Conservation (phyloP, 2,113 vertebrate genomes). For the Anseranas semipalmata region DNA sequence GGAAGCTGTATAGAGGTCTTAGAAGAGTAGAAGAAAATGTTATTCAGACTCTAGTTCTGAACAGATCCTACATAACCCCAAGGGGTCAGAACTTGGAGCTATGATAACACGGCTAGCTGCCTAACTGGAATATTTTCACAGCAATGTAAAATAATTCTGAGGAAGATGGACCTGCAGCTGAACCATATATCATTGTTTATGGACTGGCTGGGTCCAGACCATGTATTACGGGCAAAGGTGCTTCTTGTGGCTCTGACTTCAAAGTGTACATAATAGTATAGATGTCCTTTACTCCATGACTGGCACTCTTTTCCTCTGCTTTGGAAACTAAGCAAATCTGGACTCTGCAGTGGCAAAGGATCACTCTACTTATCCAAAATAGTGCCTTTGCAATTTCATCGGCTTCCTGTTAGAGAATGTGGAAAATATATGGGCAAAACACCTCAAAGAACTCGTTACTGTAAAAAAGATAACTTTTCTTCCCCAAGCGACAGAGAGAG, state of each 20-base stretch:
- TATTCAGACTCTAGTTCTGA: not conserved
- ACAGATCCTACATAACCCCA: not conserved
- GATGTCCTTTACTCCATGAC: not conserved
- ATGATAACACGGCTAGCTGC: not conserved
- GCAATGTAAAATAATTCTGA: not conserved
- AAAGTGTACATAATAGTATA: rapidly evolving
- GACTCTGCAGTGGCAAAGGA: not conserved
- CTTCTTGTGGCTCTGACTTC: not conserved
- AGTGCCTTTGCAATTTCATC: not conserved
- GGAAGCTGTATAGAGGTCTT: constrained; percentile 23
- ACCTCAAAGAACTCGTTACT: not conserved
- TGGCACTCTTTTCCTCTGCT: not conserved
- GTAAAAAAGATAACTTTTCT: not conserved
- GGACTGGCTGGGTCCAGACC: not conserved
- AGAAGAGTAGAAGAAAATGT: not conserved
- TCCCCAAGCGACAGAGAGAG: not conserved
- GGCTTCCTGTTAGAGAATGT: not conserved
- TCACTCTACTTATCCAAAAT: not conserved
- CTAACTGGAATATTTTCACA: not conserved
- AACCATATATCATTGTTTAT: not conserved
- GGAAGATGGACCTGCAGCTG: not conserved
- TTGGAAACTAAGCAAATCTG: not conserved
- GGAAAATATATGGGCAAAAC: not conserved
- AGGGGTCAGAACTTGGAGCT: not conserved
- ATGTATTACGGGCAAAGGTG: not conserved